Evolutionary conservation across 2,113 vertebrate genomes (phyloP), one percentile per base, ranked within the genome.

Genomic region (Mobula hypostoma): DNA sequence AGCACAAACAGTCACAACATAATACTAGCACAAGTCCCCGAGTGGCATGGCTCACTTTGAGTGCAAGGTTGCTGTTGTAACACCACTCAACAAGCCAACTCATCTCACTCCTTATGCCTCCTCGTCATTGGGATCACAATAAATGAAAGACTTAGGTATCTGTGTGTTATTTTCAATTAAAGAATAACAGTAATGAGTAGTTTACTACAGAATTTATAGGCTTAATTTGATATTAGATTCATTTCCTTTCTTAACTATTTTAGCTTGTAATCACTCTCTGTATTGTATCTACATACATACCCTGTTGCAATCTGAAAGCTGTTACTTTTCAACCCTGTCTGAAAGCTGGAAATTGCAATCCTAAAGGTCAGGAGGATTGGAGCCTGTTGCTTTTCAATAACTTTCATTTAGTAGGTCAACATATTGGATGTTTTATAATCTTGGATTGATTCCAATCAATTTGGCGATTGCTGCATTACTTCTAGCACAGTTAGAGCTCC

Each of bases 401-500:
- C 61, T n/a, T 88, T 63, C 56, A 11, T 61, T 63, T 15, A 15
- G 61, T 66, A 88, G 85, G 85, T 88, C 58, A 88, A 88, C 58
- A n/a, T 66, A n/a, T 88, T 63, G 85, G 85, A 66, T n/a, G 85
- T 66, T 88, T 88, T 88, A 32, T n/a, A 63, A 88, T 88, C 9
- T 66, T n/a, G 85, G 85, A 66, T 66, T 12, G 9, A 32, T 88
- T 66, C 85, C 27, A 88, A 88, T 88, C 56, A 88, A 14, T 29
- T 27, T 63, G 58, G 24, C 36, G 58, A 15, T n/a, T 63, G 29
- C 15, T 32, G 29, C 29, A 6, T 17, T 63, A 21, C 58, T 27
- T 32, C 63, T 32, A 17, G 29, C 14, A 1, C 15, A 63, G 58
- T 7, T 58, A 66, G 58, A 88, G 58, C 15, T 63, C 29, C 19